Conservation (phyloP, 1,140 invertebrate genomes). For the Pseudomyrmex concolor region DNA sequence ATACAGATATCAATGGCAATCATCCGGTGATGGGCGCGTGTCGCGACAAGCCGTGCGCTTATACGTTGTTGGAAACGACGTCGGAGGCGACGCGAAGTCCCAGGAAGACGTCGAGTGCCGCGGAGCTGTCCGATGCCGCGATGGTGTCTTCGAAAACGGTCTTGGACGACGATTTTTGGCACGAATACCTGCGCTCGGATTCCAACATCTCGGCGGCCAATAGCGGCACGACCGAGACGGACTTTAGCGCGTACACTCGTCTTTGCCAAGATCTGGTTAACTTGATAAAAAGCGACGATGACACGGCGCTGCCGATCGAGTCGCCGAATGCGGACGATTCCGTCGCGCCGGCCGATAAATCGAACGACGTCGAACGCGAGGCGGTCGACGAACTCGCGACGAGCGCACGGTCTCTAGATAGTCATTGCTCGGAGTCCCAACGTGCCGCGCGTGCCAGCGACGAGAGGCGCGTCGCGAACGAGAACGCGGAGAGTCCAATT, state of each 20-base stretch:
- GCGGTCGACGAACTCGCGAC: conserved; percentile 10
- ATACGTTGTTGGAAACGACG: conserved; percentile 33
- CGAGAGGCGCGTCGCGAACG: conserved; percentile 3
- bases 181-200: conserved; percentile 49
- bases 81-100: not conserved
- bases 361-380: not conserved
- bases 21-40: conserved; percentile 19
- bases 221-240: conserved; percentile 46
- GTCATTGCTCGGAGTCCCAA: conserved; percentile 8
- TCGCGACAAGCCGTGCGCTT: conserved; percentile 53
- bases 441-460: not conserved
- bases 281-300: conserved; percentile 58
- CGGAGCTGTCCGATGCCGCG: not conserved
- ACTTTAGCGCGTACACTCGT: conserved; percentile 67
- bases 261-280: conserved; percentile 71
- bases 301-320: not conserved
- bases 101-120: not conserved
- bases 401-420: conserved; percentile 15
- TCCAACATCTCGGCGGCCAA: conserved; percentile 20
- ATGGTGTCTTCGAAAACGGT: conserved; percentile 26
- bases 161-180: conserved; percentile 56
- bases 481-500: not conserved
- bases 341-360: not conserved
- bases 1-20: conserved; percentile 67
- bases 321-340: not conserved